These are phyloP conservation scores for Linurgus olivaceus DNA, from an alignment of 2,797 vertebrate species.

Conservation along the genomic window DNA sequence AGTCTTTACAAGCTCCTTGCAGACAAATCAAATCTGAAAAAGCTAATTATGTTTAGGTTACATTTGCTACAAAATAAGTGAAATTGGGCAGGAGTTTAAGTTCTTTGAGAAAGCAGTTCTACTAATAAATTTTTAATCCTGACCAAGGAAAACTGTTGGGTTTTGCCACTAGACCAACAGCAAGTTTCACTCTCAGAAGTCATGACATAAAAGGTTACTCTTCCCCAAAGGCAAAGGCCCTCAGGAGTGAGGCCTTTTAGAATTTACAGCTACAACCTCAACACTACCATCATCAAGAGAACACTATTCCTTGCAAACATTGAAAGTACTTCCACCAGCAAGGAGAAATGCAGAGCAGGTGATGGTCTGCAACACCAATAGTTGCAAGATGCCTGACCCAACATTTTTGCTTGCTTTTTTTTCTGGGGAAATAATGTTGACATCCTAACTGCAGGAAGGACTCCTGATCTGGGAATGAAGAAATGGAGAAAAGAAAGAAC, in stretches of 20 bases:
- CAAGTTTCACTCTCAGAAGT: not conserved
- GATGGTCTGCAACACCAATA: not conserved
- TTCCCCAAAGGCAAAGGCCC: not conserved
- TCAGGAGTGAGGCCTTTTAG: not conserved
- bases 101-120: not conserved
- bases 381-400: not conserved
- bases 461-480: not conserved
- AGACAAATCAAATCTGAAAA: not conserved
- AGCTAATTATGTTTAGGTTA: not conserved
- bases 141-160: not conserved
- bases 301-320: not conserved
- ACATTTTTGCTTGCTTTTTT: not conserved
- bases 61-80: not conserved
- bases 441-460: not conserved
- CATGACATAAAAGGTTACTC: not conserved
- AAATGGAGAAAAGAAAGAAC: not conserved
- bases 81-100: not conserved
- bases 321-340: not conserved
- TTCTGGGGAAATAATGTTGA: not conserved
- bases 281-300: not conserved
- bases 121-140: not conserved
- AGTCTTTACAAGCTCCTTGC: not conserved
- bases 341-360: not conserved
- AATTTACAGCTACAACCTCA: not conserved
- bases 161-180: not conserved